Evolutionary conservation across 1,140 invertebrate species (phyloP).

Genomic region (Cataglyphis hispanica): DNA sequence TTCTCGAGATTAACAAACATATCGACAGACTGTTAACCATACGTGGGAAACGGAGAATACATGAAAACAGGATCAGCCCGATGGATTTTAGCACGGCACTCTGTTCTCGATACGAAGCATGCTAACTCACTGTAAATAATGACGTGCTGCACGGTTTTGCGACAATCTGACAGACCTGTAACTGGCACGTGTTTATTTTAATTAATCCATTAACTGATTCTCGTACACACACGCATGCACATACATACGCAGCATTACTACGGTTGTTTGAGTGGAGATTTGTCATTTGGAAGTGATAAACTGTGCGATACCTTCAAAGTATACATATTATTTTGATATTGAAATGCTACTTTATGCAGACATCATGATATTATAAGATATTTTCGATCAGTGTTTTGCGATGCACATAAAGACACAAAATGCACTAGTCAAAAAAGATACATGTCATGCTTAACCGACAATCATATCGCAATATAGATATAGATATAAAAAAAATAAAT

Average conservation of each 20-base stretch:
- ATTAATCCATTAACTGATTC: constrained; percentile 38
- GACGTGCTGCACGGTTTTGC: constrained; percentile 28
- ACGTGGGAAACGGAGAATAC: constrained; percentile 27
- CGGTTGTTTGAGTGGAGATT: constrained; percentile 25
- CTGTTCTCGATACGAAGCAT: constrained; percentile 30
- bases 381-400: background rate
- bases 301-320: background rate
- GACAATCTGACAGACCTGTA: constrained; percentile 27
- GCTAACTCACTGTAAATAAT: constrained; percentile 53
- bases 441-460: background rate
- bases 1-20: constrained; percentile 23
- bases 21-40: constrained; percentile 28
- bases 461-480: too few species aligned
- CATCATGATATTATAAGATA: background rate
- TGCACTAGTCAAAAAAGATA: background rate
- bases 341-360: background rate
- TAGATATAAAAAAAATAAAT: too few species aligned
- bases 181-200: constrained; percentile 50
- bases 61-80: constrained; percentile 20
- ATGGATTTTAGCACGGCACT: constrained; percentile 34
- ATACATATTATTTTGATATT: background rate
- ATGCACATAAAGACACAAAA: background rate
- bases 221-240: too few species aligned
- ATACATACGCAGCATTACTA: background rate
- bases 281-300: background rate